Percentiles rank a stretch among this genome's conserved stretches.
Evolutionary conservation across 2,888 invertebrate genomes (phyloP).

Genomic region (Drosophila mercatorum): DNA sequence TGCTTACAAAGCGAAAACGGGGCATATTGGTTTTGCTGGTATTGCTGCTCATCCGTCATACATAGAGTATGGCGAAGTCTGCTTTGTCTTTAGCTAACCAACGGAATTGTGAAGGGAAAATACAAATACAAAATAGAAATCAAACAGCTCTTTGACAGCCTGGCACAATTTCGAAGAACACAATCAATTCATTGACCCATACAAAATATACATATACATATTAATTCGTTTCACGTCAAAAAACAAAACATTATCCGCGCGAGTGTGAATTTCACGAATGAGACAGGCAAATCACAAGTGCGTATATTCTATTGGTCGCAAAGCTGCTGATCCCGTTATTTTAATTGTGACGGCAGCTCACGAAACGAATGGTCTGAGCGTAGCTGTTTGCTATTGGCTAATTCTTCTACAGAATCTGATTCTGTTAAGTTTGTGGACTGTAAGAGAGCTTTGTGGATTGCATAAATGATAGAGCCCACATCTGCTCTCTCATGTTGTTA

Average conservation of each 20-base stretch:
- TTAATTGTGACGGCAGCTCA: background rate
- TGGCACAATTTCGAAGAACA: slow-evolving; percentile 23
- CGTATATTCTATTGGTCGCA: background rate
- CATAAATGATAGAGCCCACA: background rate
- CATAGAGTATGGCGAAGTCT: background rate
- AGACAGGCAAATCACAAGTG: too few species aligned
- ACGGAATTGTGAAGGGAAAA: background rate
- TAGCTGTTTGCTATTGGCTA: background rate
- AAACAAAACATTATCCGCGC: too few species aligned
- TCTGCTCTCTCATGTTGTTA: too few species aligned
- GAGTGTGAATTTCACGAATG: background rate
- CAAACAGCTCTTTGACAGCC: slow-evolving; percentile 9
- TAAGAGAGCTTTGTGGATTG: background rate
- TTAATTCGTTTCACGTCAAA: slow-evolving; percentile 34
- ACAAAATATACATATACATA: background rate
- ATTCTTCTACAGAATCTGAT: background rate
- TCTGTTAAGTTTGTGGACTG: background rate
- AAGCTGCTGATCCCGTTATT: background rate
- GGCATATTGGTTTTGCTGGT: background rate
- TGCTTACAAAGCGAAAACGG: too few species aligned
- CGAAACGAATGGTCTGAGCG: background rate
- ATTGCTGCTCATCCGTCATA: background rate
- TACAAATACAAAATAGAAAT: background rate
- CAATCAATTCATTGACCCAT: background rate
- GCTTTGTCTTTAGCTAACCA: background rate